phyloP scores from a whole-genome alignment of 2,113 vertebrate species.

The Cariama cristata region DNA sequence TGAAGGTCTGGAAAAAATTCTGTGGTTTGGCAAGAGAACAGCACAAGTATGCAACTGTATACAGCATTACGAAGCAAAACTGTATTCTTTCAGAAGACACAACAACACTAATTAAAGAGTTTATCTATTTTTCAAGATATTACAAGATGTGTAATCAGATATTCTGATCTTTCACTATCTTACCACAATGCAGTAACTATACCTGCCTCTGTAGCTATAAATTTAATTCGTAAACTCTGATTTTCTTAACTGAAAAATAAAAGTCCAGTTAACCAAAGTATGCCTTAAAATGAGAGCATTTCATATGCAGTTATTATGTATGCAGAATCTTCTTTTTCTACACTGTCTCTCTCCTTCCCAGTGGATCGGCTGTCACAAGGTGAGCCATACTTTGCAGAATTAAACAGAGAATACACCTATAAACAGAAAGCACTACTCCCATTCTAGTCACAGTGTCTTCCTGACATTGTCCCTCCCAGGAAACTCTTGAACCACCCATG shows the following conservation, averaged over 20 bases:
- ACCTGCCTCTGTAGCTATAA: neutral
- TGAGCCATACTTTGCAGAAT: neutral
- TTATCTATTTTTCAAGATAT: neutral
- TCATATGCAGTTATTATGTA: neutral
- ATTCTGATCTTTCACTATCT: neutral
- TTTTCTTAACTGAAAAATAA: neutral
- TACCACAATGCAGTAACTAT: neutral
- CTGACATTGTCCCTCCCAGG: neutral
- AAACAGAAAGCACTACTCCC: neutral
- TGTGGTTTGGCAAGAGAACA: neutral
- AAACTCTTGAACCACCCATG: neutral
- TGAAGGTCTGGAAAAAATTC: slow-evolving; percentile 26
- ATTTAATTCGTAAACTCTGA: neutral
- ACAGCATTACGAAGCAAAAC: neutral
- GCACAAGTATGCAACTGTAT: neutral
- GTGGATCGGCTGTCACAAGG: neutral
- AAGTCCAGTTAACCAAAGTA: neutral
- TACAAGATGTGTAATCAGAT: neutral
- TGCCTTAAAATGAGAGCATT: neutral
- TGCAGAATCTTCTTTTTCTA: neutral
- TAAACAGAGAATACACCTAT: neutral
- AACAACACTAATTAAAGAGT: neutral
- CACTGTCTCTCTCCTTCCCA: neutral
- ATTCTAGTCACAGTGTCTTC: neutral
- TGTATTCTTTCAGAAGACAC: neutral